Evolutionary conservation across 2,113 vertebrate species (phyloP).

Genomic region (Scopus umbretta): DNA sequence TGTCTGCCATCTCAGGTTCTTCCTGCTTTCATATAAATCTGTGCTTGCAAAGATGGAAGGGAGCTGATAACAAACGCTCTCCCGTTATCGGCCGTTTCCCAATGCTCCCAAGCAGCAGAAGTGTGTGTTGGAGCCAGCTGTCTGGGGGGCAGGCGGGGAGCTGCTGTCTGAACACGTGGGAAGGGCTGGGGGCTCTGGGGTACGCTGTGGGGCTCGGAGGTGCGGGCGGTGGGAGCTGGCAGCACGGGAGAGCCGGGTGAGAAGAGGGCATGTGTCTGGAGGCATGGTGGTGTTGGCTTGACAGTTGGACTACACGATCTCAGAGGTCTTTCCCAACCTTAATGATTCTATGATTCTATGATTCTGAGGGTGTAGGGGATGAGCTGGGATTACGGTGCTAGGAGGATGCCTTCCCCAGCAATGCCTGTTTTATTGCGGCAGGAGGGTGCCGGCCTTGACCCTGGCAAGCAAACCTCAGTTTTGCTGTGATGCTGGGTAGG

Average conservation of each 20-base stretch:
- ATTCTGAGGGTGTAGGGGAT: fast-evolving
- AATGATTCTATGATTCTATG: too few relatives aligned
- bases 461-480: not conserved
- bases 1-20: not conserved
- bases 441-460: not conserved
- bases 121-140: not conserved
- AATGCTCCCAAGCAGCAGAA: not conserved
- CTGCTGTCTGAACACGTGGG: fast-evolving
- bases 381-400: not conserved
- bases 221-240: not conserved
- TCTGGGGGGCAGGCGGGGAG: not conserved
- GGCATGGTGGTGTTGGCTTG: too few relatives aligned
- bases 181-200: not conserved
- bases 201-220: not conserved
- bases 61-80: not conserved
- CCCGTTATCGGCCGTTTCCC: not conserved
- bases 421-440: not conserved
- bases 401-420: not conserved
- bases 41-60: not conserved
- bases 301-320: too few relatives aligned
- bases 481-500: fast-evolving
- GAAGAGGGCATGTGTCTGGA: not conserved
- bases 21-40: not conserved
- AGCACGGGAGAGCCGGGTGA: fast-evolving
- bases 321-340: too few relatives aligned